Evolutionary conservation across 2,797 vertebrate genomes (phyloP).

Genomic region (Paedocypris micromegethes): DNA sequence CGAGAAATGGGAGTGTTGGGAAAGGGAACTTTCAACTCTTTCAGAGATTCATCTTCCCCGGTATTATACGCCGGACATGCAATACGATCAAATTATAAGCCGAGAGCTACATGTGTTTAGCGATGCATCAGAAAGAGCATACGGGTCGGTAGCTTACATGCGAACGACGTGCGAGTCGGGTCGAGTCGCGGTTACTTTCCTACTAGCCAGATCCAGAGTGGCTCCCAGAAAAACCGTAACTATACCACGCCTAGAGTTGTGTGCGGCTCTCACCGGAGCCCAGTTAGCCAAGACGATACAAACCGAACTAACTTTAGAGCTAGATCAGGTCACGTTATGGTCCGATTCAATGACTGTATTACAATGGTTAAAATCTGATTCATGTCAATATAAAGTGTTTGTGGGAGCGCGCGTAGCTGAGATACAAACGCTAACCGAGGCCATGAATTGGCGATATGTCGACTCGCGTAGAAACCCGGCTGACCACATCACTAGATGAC

Average conservation of each 20-base stretch:
- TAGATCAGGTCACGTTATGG: neutral
- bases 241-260: constrained; percentile 4
- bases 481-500: neutral
- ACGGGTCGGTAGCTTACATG: constrained; percentile 1
- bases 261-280: constrained; percentile 11
- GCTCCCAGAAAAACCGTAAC: neutral
- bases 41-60: neutral
- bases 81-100: neutral
- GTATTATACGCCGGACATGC: neutral
- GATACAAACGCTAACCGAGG: neutral
- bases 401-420: neutral
- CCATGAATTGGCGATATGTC: neutral
- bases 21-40: neutral
- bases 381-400: neutral
- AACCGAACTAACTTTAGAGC: constrained; percentile 9
- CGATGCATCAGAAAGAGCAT: constrained; percentile 11
- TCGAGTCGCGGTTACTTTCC: neutral
- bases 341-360: neutral
- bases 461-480: neutral
- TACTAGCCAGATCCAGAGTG: constrained; percentile 22
- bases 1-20: constrained; percentile 6
- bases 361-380: neutral
- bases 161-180: neutral
- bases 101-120: constrained; percentile 22
- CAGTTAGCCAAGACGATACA: constrained; percentile 14